These are phyloP conservation scores for Augochlora pura DNA, from an alignment of 1,140 invertebrate genomes.

Conservation along the genomic window DNA sequence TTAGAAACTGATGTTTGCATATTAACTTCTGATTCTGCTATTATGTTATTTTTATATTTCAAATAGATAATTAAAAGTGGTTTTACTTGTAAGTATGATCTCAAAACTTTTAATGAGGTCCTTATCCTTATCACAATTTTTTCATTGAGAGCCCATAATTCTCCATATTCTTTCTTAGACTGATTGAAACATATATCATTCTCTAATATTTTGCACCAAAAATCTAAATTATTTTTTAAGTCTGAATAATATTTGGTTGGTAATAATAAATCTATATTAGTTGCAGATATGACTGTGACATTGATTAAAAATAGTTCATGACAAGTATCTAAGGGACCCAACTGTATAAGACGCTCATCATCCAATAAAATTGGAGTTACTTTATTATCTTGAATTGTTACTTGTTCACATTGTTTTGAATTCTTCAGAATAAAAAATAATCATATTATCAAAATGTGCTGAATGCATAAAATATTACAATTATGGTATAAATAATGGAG, in stretches of 20 bases:
- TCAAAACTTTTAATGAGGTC: constrained; percentile 70
- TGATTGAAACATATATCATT: constrained; percentile 71
- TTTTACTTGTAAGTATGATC: constrained; percentile 70
- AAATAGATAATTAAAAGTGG: constrained; percentile 71
- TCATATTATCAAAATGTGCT: neutral
- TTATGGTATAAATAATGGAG: neutral
- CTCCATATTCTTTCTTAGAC: constrained; percentile 61
- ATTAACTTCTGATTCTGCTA: constrained; percentile 71
- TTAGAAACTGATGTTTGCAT: constrained; percentile 67
- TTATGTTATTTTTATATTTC: constrained; percentile 62
- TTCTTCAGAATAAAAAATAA: constrained; percentile 20
- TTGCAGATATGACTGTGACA: constrained; percentile 65
- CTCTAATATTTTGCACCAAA: constrained; percentile 72
- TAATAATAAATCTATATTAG: constrained; percentile 67
- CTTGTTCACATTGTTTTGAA: constrained; percentile 7
- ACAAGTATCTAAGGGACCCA: constrained; percentile 69
- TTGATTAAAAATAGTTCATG: constrained; percentile 71
- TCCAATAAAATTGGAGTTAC: constrained; percentile 65
- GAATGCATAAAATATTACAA: neutral
- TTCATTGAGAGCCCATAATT: constrained; percentile 67
- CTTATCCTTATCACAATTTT: constrained; percentile 73
- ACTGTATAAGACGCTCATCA: constrained; percentile 75
- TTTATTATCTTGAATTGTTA: constrained; percentile 16
- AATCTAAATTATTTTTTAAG: constrained; percentile 54
- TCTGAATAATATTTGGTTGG: constrained; percentile 49